Base-by-base conservation (phyloP, 1,140 invertebrate species). In the Eurosta solidaginis region DNA sequence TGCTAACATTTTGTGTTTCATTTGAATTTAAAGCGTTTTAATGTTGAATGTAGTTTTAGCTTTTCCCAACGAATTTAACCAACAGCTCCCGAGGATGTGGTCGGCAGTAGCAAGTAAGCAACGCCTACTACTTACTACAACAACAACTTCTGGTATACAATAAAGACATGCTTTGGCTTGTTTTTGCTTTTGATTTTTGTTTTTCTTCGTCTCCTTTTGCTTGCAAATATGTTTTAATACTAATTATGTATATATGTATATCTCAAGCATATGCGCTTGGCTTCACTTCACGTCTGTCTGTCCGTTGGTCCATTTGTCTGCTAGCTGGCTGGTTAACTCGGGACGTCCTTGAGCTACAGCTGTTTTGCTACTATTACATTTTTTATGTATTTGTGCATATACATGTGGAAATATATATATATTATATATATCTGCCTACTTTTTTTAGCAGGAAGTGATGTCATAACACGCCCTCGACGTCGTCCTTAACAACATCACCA, bases 261-360 rank as follows among this genome's bases (percentile, higher is more conserved):
- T 22, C 33, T 68, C 29, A 68, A 68, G 59, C 33, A 20, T 40
- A 17, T 59, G 27, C 27, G 12, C 20, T n/a, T n/a, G n/a, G n/a
- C n/a, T n/a, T 54, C 50, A 10, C 50, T 54, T 7, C 54, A 25
- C 10, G 59, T 22, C 17, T 29, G 59, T 68, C 33, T 20, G 59
- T 27, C 59, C 59, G n/a, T 68, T 68, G 36, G 33, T 68, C 33
- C n/a, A 9, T 20, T 68, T 9, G n/a, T 40, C 17, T 20, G 33
- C 33, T 20, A n/a, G 27, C 36, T 68, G 59, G 59, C 33, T 68
- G 14, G 27, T 29, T 27, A 25, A n/a, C n/a, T n/a, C n/a, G n/a
- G n/a, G 5, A 27, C 59, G 59, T 68, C 59, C 59, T 68, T 68
- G 59, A 68, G 59, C 59, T 68, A 40, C 59, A 68, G 59, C 59